Base-by-base conservation (phyloP, 2,113 vertebrate species). In the Muntiacus reevesi region DNA sequence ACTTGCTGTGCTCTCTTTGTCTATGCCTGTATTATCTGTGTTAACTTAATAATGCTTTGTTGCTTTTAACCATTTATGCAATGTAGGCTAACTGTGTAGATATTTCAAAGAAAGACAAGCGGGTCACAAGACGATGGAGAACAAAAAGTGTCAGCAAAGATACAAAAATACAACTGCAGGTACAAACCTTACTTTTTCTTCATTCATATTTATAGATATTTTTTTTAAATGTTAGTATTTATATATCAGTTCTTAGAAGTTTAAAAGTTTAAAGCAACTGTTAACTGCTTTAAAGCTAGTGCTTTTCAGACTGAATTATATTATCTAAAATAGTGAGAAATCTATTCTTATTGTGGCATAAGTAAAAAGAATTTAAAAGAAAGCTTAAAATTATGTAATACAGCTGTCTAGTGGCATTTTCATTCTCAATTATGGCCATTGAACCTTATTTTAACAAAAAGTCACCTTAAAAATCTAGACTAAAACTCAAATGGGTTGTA, bases 101-200 rank as follows among this genome's bases (percentile, higher is more conserved):
- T 99, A 99, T 99, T 99, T 99, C 99, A 99, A 99, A 99, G 99
- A 99, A 99, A 99, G 99, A 99, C 99, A 99, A 99, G 98, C 99
- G 99, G 97, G 99, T 99, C 98, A 99, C 99, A 86, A 99, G 99
- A 99, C 99, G 99, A 99, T 99, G 99, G 99, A 99, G 99, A 99
- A 99, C 99, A 99, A 99, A 99, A 99, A 99, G 99, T 99, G 99
- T 99, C 99, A 99, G 99, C 99, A 99, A 99, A 99, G 99, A 99
- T 98, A 99, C 99, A 99, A 99, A 99, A 99, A 99, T 99, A 99
- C 99, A 99, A 98, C 99, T 99, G 98, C 99, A 99, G 99, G 99
- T 99, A 99, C 99, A 92, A 54, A 87, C 55, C 97, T 84, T 92
- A 19, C 85, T 91, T 97, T 94, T 86, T 43, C 45, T 87, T 92